Evolutionary conservation across 2,888 invertebrate species (phyloP).

Genomic region (Copidosoma aretas): DNA sequence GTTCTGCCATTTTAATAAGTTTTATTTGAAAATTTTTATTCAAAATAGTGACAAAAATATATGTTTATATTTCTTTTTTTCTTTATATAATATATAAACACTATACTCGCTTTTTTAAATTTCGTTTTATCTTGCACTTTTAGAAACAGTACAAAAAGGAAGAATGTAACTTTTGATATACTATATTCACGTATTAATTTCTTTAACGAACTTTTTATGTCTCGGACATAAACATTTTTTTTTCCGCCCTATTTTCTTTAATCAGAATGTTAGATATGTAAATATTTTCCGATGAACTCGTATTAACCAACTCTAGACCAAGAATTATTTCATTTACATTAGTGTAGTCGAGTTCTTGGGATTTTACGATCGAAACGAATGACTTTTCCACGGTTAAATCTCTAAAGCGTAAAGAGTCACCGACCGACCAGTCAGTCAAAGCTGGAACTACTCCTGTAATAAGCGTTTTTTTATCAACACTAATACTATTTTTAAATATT

Average conservation of each 20-base stretch:
- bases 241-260: conserved; percentile 35
- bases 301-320: conserved; percentile 75
- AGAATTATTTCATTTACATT: conserved; percentile 68
- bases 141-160: conserved; percentile 22
- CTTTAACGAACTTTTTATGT: conserved; percentile 6
- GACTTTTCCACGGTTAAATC: conserved; percentile 73
- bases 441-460: conserved; percentile 64
- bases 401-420: conserved; percentile 77
- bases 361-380: conserved; percentile 74
- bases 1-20: no score
- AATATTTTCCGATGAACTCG: conserved; percentile 64
- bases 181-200: conserved; percentile 21
- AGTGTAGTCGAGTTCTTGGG: conserved; percentile 66
- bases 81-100: background rate
- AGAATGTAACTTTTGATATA: conserved; percentile 21
- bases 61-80: no score
- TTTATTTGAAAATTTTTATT: no score
- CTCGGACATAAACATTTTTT: background rate
- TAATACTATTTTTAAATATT: background rate
- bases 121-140: background rate
- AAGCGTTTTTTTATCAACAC: background rate
- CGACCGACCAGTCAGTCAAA: conserved; percentile 73
- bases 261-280: conserved; percentile 51
- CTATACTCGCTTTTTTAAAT: background rate
- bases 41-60: no score